Conservation (phyloP, 2,797 vertebrate genomes). For the Lateolabrax maculatus region DNA sequence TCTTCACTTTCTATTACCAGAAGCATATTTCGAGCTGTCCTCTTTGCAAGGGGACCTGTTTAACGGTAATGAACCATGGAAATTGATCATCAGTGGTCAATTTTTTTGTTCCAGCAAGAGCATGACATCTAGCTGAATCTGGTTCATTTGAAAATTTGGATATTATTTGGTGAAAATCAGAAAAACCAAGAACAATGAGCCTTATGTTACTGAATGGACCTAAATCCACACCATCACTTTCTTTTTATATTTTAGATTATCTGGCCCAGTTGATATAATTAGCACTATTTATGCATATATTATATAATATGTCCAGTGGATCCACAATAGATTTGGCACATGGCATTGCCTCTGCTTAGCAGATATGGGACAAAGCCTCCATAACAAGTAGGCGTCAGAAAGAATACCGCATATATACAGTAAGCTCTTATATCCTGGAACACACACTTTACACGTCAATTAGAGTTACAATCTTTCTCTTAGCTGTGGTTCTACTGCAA, state of each 20-base stretch:
- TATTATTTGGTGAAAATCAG: conserved; percentile 27
- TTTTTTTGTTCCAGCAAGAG: conserved; percentile 14
- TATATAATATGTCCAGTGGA: conserved; percentile 32
- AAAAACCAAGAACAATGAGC: conserved; percentile 37
- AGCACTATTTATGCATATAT: conserved; percentile 26
- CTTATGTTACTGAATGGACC: conserved; percentile 16
- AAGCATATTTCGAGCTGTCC: neutral
- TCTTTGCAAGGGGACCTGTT: neutral
- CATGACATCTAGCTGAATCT: conserved; percentile 8
- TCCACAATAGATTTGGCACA: conserved; percentile 29
- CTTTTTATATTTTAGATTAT: conserved; percentile 31
- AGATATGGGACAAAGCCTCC: conserved; percentile 43
- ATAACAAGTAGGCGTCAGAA: conserved; percentile 32
- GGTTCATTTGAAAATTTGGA: conserved; percentile 7
- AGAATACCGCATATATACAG: conserved; percentile 16
- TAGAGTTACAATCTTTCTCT: neutral
- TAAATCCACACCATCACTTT: conserved; percentile 16
- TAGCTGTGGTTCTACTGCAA: neutral
- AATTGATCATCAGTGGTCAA: conserved; percentile 5
- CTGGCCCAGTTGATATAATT: conserved; percentile 43
- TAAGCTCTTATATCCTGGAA: conserved; percentile 15
- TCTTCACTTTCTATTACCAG: neutral
- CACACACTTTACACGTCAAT: neutral
- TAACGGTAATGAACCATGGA: conserved; percentile 20
- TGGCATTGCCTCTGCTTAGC: conserved; percentile 11